phyloP scores from a whole-genome alignment of 2,797 vertebrate species.

The Anniella stebbinsi region DNA sequence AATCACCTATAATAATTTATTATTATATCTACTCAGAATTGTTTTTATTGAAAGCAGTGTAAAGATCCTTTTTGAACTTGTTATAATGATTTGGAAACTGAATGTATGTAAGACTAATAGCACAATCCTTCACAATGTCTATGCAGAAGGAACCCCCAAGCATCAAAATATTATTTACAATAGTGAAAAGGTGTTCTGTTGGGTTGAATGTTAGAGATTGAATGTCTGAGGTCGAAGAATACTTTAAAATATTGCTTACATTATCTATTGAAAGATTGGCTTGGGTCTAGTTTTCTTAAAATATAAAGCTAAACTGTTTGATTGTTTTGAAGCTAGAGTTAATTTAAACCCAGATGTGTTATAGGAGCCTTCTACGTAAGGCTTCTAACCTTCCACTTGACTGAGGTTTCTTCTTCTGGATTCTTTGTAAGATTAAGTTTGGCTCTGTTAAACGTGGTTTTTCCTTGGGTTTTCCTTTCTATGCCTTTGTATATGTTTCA shows the following conservation, averaged over 20 bases:
- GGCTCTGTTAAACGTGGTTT: too few relatives aligned
- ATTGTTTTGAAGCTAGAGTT: neutral
- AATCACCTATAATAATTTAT: constrained; percentile 15
- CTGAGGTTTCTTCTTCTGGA: too few relatives aligned
- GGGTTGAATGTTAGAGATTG: neutral
- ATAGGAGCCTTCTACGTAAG: neutral
- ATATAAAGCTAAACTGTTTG: neutral
- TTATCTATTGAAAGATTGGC: neutral
- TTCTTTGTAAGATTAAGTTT: too few relatives aligned
- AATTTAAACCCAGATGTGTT: neutral
- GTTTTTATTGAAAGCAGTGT: neutral
- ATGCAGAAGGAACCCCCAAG: neutral
- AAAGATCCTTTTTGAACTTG: neutral
- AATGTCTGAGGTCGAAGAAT: neutral
- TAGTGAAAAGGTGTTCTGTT: neutral
- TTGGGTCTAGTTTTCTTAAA: neutral
- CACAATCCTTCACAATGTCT: neutral
- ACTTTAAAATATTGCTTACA: neutral
- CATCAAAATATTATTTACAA: neutral
- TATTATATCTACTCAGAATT: neutral
- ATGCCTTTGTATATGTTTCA: too few relatives aligned
- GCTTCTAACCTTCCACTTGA: too few relatives aligned
- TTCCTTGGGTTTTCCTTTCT: too few relatives aligned
- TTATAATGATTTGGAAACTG: neutral
- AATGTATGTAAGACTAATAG: neutral